A percentile compares a stretch with the other conserved stretches of the same genome.
Conservation (phyloP, 2,797 vertebrate genomes). For the Caiman crocodilus region DNA sequence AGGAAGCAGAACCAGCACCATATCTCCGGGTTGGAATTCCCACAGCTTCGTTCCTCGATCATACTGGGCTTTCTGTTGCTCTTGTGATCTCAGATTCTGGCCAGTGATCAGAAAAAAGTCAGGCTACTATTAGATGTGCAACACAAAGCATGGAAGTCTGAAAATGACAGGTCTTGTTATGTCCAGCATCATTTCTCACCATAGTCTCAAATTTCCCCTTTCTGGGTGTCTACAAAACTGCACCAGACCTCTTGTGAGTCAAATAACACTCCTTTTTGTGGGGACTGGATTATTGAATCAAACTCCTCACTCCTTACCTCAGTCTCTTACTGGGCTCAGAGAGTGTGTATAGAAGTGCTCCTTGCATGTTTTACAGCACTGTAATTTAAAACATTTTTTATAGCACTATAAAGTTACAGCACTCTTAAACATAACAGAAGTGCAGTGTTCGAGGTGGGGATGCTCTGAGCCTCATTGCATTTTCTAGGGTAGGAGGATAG, state of each 20-base stretch:
- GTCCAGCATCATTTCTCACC: neutral
- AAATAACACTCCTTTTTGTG: neutral
- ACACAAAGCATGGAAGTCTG: neutral
- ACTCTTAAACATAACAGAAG: too few species aligned
- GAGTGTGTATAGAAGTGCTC: neutral
- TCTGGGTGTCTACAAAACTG: neutral
- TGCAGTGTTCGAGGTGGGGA: too few species aligned
- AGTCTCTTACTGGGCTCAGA: neutral
- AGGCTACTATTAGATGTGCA: neutral
- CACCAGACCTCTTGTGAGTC: neutral
- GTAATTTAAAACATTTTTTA: too few species aligned
- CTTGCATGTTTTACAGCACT: too few species aligned
- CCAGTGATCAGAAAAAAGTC: neutral
- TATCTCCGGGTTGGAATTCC: too few species aligned
- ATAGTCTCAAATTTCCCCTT: neutral
- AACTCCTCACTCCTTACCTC: neutral
- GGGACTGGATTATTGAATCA: neutral
- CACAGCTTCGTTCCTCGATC: too few species aligned
- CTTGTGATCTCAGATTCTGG: too few species aligned
- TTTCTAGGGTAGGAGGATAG: too few species aligned
- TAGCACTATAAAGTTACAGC: too few species aligned
- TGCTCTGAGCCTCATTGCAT: too few species aligned
- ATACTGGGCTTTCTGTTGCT: too few species aligned
- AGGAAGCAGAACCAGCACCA: too few species aligned
- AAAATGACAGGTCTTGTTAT: neutral